These are phyloP conservation scores for Mungos mungo DNA, from an alignment of 2,113 vertebrate species.

Conservation along the genomic window DNA sequence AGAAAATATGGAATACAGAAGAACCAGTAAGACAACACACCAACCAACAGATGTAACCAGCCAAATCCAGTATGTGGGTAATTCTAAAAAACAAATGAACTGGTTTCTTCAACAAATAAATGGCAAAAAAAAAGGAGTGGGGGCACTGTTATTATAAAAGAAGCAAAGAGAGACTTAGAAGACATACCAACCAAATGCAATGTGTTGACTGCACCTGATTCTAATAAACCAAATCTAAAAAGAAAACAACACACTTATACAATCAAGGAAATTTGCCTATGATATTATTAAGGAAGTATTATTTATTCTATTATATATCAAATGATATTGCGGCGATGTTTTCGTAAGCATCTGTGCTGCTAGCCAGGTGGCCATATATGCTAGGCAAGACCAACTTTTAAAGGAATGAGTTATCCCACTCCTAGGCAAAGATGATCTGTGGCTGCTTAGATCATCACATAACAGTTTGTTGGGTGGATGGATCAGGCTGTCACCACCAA, in stretches of 20 bases:
- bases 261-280: neutral
- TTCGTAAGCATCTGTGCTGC: neutral
- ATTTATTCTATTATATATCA: neutral
- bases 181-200: neutral
- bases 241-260: neutral
- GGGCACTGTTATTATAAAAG: neutral
- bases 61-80: neutral
- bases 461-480: neutral
- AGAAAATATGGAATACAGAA: neutral
- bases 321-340: neutral
- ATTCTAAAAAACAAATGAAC: constrained; percentile 36
- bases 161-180: neutral
- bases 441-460: constrained; percentile 25
- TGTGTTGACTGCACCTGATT: neutral
- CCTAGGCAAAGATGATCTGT: neutral
- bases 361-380: neutral
- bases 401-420: constrained; percentile 14
- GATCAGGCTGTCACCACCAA: neutral
- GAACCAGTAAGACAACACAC: neutral
- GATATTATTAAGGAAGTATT: constrained; percentile 31
- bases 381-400: neutral
- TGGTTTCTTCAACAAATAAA: constrained; percentile 26
- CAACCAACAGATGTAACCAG: neutral
- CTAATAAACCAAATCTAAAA: constrained; percentile 3
- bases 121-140: neutral